These are phyloP conservation scores for Porphyrio hochstetteri DNA, from an alignment of 2,113 vertebrate species.

Conservation along the genomic window DNA sequence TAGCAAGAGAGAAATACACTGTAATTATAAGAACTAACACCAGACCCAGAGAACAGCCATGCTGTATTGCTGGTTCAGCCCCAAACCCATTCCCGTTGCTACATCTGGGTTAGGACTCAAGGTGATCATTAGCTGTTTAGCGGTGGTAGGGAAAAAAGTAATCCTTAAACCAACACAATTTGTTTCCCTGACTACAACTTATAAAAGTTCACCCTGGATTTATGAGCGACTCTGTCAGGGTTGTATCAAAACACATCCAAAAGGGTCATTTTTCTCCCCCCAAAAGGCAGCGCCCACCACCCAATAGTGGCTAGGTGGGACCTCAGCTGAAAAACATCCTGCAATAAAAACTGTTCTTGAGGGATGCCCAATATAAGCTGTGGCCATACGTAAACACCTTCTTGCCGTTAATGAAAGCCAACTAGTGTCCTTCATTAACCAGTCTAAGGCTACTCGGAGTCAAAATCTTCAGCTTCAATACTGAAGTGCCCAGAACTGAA, in stretches of 20 bases:
- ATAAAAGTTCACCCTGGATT: background rate
- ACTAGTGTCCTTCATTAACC: background rate
- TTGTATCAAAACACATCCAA: background rate
- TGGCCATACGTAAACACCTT: background rate
- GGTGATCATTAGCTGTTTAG: background rate
- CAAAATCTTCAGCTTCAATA: slow-evolving; percentile 4
- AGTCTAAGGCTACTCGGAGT: background rate
- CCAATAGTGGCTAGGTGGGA: background rate
- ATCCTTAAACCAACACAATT: background rate
- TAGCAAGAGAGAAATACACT: background rate
- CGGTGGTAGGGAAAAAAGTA: background rate
- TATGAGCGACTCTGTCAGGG: background rate
- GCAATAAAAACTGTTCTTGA: background rate
- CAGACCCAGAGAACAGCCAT: background rate
- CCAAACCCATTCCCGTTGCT: background rate
- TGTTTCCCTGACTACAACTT: background rate
- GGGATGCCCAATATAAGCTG: rapidly evolving
- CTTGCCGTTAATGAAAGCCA: background rate
- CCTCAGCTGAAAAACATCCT: background rate
- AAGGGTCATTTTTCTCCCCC: rapidly evolving
- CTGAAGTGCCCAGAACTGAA: background rate
- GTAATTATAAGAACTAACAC: background rate
- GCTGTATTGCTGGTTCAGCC: background rate
- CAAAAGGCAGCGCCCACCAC: background rate
- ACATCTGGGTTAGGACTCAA: background rate